Evolutionary conservation across 2,797 vertebrate genomes (phyloP).

Genomic region (Sebastes kiyomatsui): DNA sequence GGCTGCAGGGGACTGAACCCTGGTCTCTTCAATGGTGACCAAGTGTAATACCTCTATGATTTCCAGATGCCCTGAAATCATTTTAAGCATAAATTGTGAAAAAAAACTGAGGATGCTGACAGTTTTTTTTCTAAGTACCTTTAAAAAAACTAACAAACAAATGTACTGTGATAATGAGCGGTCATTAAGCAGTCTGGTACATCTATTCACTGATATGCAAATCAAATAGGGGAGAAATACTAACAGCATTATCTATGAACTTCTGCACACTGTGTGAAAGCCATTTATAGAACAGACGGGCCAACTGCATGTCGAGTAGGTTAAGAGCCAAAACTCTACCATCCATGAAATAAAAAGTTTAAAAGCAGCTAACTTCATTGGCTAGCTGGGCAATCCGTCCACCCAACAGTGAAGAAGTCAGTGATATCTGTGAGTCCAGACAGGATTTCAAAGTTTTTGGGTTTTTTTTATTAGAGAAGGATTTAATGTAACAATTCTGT

Average conservation of each 20-base stretch:
- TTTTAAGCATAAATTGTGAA: background rate
- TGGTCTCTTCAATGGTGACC: background rate
- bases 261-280: constrained; percentile 17
- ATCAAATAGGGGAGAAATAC: constrained; percentile 8
- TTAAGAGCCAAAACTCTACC: constrained; percentile 34
- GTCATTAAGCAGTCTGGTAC: background rate
- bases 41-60: background rate
- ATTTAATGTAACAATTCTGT: background rate
- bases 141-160: background rate
- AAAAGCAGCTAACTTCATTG: constrained; percentile 14
- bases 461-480: background rate
- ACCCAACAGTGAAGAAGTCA: background rate
- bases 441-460: background rate
- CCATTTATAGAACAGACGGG: constrained; percentile 15
- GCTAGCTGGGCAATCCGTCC: background rate
- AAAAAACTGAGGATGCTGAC: background rate
- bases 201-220: constrained; percentile 25
- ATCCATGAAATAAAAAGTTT: constrained; percentile 41
- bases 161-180: background rate
- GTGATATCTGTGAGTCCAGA: constrained; percentile 3
- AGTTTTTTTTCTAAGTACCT: background rate
- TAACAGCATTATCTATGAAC: constrained; percentile 4
- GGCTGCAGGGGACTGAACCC: constrained; percentile 42
- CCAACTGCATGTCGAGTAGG: constrained; percentile 3
- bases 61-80: constrained; percentile 1